Conservation (phyloP, 2,797 vertebrate genomes). For the Tenualosa ilisha region DNA sequence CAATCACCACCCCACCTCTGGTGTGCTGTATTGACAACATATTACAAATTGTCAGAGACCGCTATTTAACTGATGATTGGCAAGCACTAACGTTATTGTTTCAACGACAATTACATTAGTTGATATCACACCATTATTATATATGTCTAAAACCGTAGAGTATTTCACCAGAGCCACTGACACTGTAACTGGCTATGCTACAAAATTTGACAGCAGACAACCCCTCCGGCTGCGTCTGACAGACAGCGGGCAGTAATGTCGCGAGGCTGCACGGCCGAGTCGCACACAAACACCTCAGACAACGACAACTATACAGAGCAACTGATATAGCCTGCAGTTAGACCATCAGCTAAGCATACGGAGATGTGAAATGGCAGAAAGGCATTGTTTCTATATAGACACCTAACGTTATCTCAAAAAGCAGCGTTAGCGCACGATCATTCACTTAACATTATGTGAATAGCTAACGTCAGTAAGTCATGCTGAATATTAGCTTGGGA, state of each 20-base stretch:
- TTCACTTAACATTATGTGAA: neutral
- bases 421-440: neutral
- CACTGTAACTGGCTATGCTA: neutral
- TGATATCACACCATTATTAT: neutral
- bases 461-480: neutral
- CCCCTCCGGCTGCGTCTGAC: neutral
- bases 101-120: neutral
- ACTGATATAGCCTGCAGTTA: neutral
- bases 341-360: neutral
- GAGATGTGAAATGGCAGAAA: neutral
- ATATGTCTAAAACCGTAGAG: neutral
- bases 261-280: neutral
- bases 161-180: neutral
- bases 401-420: neutral
- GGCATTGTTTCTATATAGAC: neutral
- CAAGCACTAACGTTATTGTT: neutral
- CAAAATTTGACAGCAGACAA: neutral
- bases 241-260: slow-evolving; percentile 1
- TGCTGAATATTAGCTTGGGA: neutral
- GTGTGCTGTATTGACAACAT: no score
- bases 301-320: neutral
- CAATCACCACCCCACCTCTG: no score
- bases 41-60: no score
- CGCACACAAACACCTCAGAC: neutral
- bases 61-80: neutral